Conservation (phyloP, 2,797 vertebrate species). For the Dryobates pubescens region DNA sequence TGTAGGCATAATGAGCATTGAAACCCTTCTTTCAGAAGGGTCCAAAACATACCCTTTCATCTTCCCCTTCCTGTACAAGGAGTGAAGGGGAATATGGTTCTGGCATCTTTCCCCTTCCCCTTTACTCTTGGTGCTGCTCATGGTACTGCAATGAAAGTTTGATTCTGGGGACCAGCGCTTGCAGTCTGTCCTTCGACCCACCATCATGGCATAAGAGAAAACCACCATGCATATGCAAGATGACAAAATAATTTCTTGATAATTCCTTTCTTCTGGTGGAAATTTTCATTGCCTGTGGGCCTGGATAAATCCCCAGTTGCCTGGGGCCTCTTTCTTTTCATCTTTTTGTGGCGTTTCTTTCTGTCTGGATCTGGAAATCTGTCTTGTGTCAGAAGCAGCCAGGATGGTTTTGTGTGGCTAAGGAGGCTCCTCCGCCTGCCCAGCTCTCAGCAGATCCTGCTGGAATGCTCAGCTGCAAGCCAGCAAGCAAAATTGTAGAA, state of each 20-base stretch:
- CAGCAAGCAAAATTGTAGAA: neutral
- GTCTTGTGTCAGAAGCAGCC: accelerated
- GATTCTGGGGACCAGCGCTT: neutral
- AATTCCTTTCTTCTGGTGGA: neutral
- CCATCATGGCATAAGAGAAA: neutral
- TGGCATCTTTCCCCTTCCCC: neutral
- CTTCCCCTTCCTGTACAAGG: neutral
- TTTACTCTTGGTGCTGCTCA: neutral
- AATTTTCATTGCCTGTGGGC: neutral
- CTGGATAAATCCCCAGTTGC: accelerated
- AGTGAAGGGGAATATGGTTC: neutral
- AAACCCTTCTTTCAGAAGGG: neutral
- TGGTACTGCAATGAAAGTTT: neutral
- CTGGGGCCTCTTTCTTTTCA: neutral
- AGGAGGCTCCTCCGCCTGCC: neutral
- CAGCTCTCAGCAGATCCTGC: neutral
- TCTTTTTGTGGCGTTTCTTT: neutral
- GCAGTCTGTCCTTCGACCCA: neutral
- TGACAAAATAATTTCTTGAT: neutral
- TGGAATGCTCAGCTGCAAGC: neutral
- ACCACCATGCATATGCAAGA: accelerated
- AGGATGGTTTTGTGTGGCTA: neutral
- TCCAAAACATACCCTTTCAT: neutral
- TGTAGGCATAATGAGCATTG: neutral
- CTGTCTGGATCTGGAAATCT: neutral